Evolutionary conservation across 2,797 vertebrate species (phyloP), one percentile per base, ranked within the genome.

Genomic region (Loriculus beryllinus): DNA sequence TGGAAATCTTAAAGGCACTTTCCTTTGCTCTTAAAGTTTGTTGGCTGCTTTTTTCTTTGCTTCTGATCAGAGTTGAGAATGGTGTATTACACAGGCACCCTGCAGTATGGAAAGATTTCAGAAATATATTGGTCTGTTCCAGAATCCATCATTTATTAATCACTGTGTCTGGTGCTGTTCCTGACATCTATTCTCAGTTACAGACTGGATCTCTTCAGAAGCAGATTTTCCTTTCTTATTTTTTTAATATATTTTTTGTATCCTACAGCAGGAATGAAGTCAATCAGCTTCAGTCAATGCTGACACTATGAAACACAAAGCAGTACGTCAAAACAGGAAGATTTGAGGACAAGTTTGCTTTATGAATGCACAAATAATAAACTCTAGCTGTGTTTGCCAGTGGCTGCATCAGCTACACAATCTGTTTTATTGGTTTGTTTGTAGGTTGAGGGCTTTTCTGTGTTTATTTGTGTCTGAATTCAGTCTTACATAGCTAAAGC

Each of bases 281-380:
- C 93, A 93, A 79, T 94, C 88, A 77, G 57, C 67, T 82, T 91
- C 93, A 93, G 82, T 94, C 94, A 85, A 31, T 43, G 63, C 86
- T 93, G 88, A 92, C 86, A 82, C 47, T 31, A 9, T 6, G 3
- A 37, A 82, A 74, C 75, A 77, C 54, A 56, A 70, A 84, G 68
- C 51, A 49, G 26, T 67, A 64, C 68, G 90, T 96, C 86, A 94
- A 84, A 95, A 48, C 22, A 70, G 70, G 54, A 82, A 86, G 67
- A 79, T 84, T 45, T 72, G 63, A 93, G 90, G 63, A 78, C 74
- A 92, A 75, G 29, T 18, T 60, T 93, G 31, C 63, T 93, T 91
- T 79, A 48, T 79, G 95, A 96, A 94, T 90, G 33, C 86, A 70
- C 14, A 0, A 84, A 93, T 92, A 95, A 95, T 74, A 86, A 92